Evolutionary conservation across 2,888 invertebrate genomes (phyloP).

Genomic region (Halictus ligatus): DNA sequence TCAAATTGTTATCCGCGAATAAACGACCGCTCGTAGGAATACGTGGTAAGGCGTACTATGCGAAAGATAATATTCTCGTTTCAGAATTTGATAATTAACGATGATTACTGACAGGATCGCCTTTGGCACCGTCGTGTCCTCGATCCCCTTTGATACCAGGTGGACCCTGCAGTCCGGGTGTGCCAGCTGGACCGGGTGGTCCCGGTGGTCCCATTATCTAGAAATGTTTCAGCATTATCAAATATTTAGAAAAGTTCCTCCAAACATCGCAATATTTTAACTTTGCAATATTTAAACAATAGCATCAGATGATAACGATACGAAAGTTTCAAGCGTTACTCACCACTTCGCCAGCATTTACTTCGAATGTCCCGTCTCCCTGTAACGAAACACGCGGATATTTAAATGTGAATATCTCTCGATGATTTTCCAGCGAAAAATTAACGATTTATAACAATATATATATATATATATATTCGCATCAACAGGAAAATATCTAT

Average conservation of each 20-base stretch:
- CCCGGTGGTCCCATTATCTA: conserved; percentile 89
- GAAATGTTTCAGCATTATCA: conserved; percentile 24
- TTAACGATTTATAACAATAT: not conserved
- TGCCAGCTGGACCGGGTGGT: conserved; percentile 91
- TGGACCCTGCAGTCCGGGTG: conserved; percentile 91
- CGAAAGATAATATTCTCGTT: conserved; percentile 13
- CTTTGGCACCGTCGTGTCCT: conserved; percentile 93
- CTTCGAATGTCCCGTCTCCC: conserved; percentile 93
- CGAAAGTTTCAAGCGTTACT: conserved; percentile 80
- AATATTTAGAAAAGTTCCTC: not conserved
- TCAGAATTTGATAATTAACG: conserved; percentile 40
- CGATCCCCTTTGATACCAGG: conserved; percentile 94
- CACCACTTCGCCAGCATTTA: conserved; percentile 90
- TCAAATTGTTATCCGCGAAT: not conserved
- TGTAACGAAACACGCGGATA: conserved; percentile 80
- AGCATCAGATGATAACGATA: not conserved
- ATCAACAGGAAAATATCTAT: not conserved
- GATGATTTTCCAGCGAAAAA: not conserved
- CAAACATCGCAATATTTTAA: not conserved
- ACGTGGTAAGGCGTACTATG: not conserved
- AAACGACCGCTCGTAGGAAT: not conserved
- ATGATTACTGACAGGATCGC: conserved; percentile 89
- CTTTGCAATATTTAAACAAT: no score
- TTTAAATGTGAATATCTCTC: not conserved
- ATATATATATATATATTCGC: no score